Conservation (phyloP, 2,797 vertebrate genomes). For the Smutsia gigantea region DNA sequence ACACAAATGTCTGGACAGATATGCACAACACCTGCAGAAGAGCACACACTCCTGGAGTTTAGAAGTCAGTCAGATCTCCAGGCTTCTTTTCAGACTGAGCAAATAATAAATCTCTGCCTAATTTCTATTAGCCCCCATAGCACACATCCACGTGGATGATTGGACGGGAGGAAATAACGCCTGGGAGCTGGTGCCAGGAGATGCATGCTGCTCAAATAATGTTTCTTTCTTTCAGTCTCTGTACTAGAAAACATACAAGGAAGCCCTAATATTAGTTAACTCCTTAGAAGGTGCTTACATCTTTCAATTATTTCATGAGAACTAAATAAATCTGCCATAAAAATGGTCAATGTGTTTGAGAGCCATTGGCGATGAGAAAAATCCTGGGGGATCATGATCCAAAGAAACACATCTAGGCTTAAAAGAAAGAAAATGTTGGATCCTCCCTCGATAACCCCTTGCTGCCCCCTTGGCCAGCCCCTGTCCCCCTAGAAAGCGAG, state of each 20-base stretch:
- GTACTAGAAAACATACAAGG: slow-evolving; percentile 62
- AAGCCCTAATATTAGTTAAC: slow-evolving; percentile 74
- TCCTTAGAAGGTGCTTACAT: slow-evolving; percentile 80
- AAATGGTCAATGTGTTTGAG: slow-evolving; percentile 75
- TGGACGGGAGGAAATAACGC: slow-evolving; percentile 58
- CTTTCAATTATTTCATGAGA: slow-evolving; percentile 79
- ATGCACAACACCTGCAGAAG: slow-evolving; percentile 5
- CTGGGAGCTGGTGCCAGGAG: slow-evolving; percentile 70
- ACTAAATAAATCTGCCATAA: slow-evolving; percentile 75
- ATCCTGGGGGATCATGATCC: slow-evolving; percentile 60
- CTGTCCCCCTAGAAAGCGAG: slow-evolving; percentile 49
- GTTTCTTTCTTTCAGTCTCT: slow-evolving; percentile 65
- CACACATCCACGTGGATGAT: not conserved
- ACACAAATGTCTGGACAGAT: not conserved
- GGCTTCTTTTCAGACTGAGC: slow-evolving; percentile 58
- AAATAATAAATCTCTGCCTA: slow-evolving; percentile 70
- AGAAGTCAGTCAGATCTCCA: slow-evolving; percentile 46
- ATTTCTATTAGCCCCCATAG: slow-evolving; percentile 47
- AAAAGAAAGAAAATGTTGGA: slow-evolving; percentile 68
- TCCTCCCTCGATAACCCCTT: slow-evolving; percentile 54
- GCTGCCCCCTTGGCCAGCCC: slow-evolving; percentile 39
- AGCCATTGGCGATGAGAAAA: slow-evolving; percentile 68
- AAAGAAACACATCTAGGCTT: slow-evolving; percentile 73
- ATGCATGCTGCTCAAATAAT: slow-evolving; percentile 57
- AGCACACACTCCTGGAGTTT: not conserved